Base-by-base conservation (phyloP, 2,113 vertebrate genomes). In the Chaetops frenatus region DNA sequence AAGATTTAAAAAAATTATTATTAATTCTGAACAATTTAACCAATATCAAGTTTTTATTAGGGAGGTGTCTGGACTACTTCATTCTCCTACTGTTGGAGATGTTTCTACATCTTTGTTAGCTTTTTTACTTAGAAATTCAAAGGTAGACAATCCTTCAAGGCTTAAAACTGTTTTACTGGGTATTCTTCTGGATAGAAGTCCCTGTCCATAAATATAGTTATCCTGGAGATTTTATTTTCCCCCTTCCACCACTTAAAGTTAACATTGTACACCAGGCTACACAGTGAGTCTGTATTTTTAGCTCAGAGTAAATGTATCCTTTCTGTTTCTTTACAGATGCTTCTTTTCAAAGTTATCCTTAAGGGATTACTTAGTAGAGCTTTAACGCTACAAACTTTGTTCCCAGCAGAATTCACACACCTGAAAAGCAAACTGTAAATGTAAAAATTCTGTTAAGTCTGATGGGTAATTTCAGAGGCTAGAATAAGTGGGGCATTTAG, bases 371-470 rank as follows among this genome's bases (percentile, higher is more conserved):
- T 85, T 93, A 91, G 66, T 69, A 58, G 54, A 86, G 15, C 71
- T 91, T 91, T 91, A 65, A 69, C 4, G 58, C 80, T 87, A 50
- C 50, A 76, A 76, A 54, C n/a, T 92, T 88, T 87, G 73, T 95
- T 91, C 86, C 40, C 73, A 91, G 74, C 66, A 85, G 90, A 91
- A 77, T 88, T 90, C 72, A 77, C 42, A 73, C 81, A 94, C 62
- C 76, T 94, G 58, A 93, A 90, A 91, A 85, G 47, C 74, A 90
- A 94, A 73, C 81, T 54, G 70, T 57, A 88, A 86, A 92, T 90
- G 74, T 80, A n/a, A 77, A 95, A 95, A 9, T 56, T 92, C 78
- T 94, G 66, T 85, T 91, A 87, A 80, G 45, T 57, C 81, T 80
- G 73, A 42, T 88, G 88, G 79, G n/a, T 92, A 74, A 48, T 54